These are phyloP conservation scores for Sarcophaga rosellei DNA, from an alignment of 2,888 invertebrate genomes.

Conservation along the genomic window DNA sequence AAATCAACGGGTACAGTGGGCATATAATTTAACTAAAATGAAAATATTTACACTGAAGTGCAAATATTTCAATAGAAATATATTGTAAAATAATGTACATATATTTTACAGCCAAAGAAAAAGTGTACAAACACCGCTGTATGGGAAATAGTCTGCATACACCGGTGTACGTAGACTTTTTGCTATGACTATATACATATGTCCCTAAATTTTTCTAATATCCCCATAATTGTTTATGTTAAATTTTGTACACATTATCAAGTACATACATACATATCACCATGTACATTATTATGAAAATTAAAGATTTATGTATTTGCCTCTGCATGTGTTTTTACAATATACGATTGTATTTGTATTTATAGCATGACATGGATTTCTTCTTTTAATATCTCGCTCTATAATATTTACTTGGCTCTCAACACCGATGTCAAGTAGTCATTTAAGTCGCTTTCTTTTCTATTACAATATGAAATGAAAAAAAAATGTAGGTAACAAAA, in stretches of 20 bases:
- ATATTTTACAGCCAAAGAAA: too few species aligned
- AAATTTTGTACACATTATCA: too few species aligned
- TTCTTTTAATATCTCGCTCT: slow-evolving; percentile 25
- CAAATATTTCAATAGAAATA: too few species aligned
- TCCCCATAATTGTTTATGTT: too few species aligned
- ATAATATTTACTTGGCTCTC: slow-evolving; percentile 45
- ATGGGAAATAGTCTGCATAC: too few species aligned
- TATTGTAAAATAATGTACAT: too few species aligned
- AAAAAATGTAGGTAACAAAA: slow-evolving; percentile 6
- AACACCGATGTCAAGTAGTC: slow-evolving; percentile 60
- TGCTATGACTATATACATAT: too few species aligned
- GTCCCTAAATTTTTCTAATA: too few species aligned
- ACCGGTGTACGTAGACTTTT: too few species aligned
- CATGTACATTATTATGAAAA: too few species aligned
- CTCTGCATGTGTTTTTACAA: neutral
- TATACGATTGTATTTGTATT: neutral
- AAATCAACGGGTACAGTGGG: neutral
- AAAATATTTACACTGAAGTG: neutral
- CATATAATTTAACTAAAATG: neutral
- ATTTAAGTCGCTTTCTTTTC: slow-evolving; percentile 31
- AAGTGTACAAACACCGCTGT: too few species aligned
- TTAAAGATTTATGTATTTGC: neutral
- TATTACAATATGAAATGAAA: slow-evolving; percentile 10
- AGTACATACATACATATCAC: too few species aligned
- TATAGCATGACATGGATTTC: slow-evolving; percentile 48